Percentiles rank a stretch among this genome's conserved stretches.
These are phyloP conservation scores for Augochlora pura DNA, from an alignment of 1,140 invertebrate genomes.

Conservation along the genomic window DNA sequence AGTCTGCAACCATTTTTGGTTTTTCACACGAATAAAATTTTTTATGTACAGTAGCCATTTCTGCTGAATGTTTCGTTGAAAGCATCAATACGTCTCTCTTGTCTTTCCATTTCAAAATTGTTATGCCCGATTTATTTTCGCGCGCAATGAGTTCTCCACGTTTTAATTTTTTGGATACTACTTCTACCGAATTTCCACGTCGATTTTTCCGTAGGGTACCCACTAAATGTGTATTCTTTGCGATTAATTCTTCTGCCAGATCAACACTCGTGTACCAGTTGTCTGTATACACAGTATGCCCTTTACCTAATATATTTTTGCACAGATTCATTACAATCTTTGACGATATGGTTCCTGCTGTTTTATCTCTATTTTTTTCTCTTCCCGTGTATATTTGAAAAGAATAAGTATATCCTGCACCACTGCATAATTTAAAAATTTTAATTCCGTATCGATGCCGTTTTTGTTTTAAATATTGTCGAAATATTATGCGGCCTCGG, in stretches of 20 bases:
- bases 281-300: slow-evolving; percentile 72
- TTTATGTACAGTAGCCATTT: slow-evolving; percentile 25
- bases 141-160: slow-evolving; percentile 63
- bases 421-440: neutral
- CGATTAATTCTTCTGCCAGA: slow-evolving; percentile 67
- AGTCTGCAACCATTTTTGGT: slow-evolving; percentile 25
- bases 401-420: slow-evolving; percentile 66
- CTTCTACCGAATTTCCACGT: slow-evolving; percentile 27
- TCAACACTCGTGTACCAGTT: slow-evolving; percentile 70
- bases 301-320: slow-evolving; percentile 63
- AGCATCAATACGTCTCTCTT: slow-evolving; percentile 60
- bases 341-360: slow-evolving; percentile 47
- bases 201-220: slow-evolving; percentile 61
- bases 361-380: slow-evolving; percentile 54
- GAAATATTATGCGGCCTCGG: neutral
- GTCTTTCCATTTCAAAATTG: slow-evolving; percentile 58
- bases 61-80: slow-evolving; percentile 37
- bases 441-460: neutral
- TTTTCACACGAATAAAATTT: slow-evolving; percentile 14
- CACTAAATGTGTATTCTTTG: slow-evolving; percentile 66
- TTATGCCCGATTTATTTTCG: slow-evolving; percentile 73
- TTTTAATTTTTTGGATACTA: slow-evolving; percentile 16
- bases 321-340: slow-evolving; percentile 66
- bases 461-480: neutral
- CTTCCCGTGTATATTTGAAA: slow-evolving; percentile 66